Conservation (phyloP, 1,140 invertebrate genomes). For the Callitettix versicolor region DNA sequence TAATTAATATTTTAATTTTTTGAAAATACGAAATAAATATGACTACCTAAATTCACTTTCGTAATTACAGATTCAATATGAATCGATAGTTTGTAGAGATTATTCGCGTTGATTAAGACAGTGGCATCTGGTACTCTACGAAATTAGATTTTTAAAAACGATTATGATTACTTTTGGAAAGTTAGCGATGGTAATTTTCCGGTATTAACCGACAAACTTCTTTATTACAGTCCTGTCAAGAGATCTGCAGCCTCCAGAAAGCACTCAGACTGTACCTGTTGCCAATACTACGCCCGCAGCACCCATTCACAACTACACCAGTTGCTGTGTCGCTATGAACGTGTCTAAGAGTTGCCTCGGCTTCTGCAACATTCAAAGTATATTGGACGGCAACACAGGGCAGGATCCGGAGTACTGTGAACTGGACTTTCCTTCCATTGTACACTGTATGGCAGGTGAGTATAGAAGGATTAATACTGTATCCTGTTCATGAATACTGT, state of each 20-base stretch:
- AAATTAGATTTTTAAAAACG: no score
- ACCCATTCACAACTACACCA: slow-evolving; percentile 57
- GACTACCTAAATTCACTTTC: no score
- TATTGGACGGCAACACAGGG: slow-evolving; percentile 63
- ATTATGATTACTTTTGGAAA: no score
- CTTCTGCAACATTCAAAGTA: slow-evolving; percentile 73
- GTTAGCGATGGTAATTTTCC: no score
- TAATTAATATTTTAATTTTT: no score
- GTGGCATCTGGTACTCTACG: no score
- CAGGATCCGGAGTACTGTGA: slow-evolving; percentile 68
- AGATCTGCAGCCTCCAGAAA: slow-evolving; percentile 27
- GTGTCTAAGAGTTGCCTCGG: slow-evolving; percentile 57
- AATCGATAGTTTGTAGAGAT: no score
- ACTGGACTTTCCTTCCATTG: slow-evolving; percentile 61
- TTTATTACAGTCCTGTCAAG: slow-evolving; percentile 45
- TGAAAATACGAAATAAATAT: no score
- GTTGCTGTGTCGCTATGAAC: slow-evolving; percentile 57
- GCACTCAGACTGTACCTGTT: slow-evolving; percentile 31
- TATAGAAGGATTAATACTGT: not conserved
- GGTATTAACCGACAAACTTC: no score
- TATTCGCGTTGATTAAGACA: no score
- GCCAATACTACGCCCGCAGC: slow-evolving; percentile 33
- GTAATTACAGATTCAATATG: no score
- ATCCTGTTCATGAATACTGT: not conserved
- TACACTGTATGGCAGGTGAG: slow-evolving; percentile 48